Base-by-base conservation (phyloP, 2,888 invertebrate species). In the Amblyteles armatorius region DNA sequence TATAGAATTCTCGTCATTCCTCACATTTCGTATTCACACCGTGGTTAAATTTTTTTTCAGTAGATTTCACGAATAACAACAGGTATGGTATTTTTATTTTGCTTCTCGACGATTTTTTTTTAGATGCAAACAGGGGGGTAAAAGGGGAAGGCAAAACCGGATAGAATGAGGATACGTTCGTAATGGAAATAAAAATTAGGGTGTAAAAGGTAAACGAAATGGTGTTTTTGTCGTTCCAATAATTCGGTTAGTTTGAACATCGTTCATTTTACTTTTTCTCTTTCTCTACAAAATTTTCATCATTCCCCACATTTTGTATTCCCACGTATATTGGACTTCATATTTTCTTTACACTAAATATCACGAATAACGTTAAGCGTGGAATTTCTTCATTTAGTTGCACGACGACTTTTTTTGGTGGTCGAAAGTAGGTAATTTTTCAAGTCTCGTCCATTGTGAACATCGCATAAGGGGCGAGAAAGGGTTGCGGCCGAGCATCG, bases 401-500 rank as follows among this genome's bases (percentile, higher is more conserved):
- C 13, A 57, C 0, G 22, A 4, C 22, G 0, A 9, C 4, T 9
- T 26, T 11, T 26, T 3, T 11, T 1, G 9, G 11, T 26, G 22
- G 11, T 57, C 44, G 3, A 9, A 57, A 11, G 11, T 3, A 3
- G 26, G 26, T 22, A 44, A 40, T 44, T 55, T 1, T 6, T 13
- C 0, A 13, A 22, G 52, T 11, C 0, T 36, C 11, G 7, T 13
- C 50, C 44, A 44, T 72, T 85, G 85, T 82, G 87, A 71, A 83
- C 22, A 63, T 52, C 71, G 60, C 86, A 19, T 85, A 52, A 76
- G 55, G 44, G 57, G 57, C 33, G 76, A 73, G 63, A 86, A 71
- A 84, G 83, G 80, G 80, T 81, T 84, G 74, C 52, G 73, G 76
- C 13, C 65, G 22, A 87, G 55, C 79, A 82, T 82, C 77, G 74